Evolutionary conservation across 1,140 invertebrate genomes (phyloP), one percentile per base, ranked within the genome.

Genomic region (Drosophila tsacasi): DNA sequence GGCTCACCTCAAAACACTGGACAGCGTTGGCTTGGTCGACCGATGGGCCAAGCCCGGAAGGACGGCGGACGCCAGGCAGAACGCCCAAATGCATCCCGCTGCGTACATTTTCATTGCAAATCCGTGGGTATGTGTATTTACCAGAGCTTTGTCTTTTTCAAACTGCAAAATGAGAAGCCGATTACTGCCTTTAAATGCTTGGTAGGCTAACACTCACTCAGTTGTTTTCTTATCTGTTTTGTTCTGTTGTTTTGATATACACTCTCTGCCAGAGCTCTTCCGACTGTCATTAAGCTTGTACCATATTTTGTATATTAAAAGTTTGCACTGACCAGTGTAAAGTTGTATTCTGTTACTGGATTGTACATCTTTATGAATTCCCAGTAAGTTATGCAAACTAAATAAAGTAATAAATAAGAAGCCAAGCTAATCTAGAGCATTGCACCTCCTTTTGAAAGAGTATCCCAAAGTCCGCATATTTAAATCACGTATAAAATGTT

Each of bases 161-260:
- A 39, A 40, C 66, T 83, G 64, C 37, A 42, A 19, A 27, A 55
- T 30, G 9, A 42, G 17, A n/a, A 21, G 32, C 37, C 19, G 27
- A 30, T 9, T 17, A 2, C 47, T 39, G 65, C 71, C 71, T 83
- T 76, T 83, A 81, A 80, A 81, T 61, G 27, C 19, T 49, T 5
- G 9, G 12, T n/a, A 39, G 49, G 10, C 37, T 62, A 73, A 77
- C 62, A n/a, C 81, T 64, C 47, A 80, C 44, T 78, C 19, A 6
- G 15, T 5, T 52, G 39, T 44, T 42, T 13, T 35, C 58, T 73
- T 81, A 83, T 83, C 77, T 13, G 52, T 35, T 55, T 23, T 55
- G 32, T 23, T 55, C 32, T 37, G 42, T 47, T 67, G 58, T 66
- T 73, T 49, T 83, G 30, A 54, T 32, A 61, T 76, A 64, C 49